These are phyloP conservation scores for Patella pellucida DNA, from an alignment of 2,888 invertebrate genomes.

Conservation along the genomic window DNA sequence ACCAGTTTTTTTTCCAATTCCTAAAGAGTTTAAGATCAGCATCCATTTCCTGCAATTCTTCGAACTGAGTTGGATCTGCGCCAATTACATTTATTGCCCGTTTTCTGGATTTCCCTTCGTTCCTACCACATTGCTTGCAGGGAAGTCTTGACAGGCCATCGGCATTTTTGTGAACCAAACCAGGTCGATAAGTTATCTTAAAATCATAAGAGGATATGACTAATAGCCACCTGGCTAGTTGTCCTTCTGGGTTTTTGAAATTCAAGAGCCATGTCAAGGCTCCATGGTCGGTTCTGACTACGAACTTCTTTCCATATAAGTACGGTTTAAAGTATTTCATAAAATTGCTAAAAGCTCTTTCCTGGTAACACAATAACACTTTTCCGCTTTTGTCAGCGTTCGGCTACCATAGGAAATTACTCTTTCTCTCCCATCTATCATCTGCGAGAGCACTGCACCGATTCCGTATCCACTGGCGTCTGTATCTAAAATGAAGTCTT, in stretches of 20 bases:
- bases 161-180: background rate
- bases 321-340: conserved; percentile 14
- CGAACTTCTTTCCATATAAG: conserved; percentile 20
- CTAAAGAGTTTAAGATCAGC: too few relatives aligned
- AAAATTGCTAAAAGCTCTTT: too few relatives aligned
- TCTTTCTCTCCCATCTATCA: too few relatives aligned
- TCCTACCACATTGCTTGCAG: conserved; percentile 8
- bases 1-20: too few relatives aligned
- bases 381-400: too few relatives aligned
- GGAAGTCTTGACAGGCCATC: conserved; percentile 12
- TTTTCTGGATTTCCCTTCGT: background rate
- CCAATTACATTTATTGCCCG: background rate
- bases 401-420: too few relatives aligned
- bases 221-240: conserved; percentile 23
- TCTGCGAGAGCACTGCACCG: too few relatives aligned
- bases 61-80: too few relatives aligned
- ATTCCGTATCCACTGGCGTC: too few relatives aligned
- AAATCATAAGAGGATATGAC: conserved; percentile 21
- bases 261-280: background rate
- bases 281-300: conserved; percentile 17
- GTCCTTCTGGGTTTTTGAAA: conserved; percentile 22
- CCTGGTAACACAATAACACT: too few relatives aligned
- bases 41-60: too few relatives aligned
- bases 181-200: conserved; percentile 18
- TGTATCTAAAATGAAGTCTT: background rate